Base-by-base conservation (phyloP, 1,140 invertebrate genomes). In the Monomorium pharaonis region DNA sequence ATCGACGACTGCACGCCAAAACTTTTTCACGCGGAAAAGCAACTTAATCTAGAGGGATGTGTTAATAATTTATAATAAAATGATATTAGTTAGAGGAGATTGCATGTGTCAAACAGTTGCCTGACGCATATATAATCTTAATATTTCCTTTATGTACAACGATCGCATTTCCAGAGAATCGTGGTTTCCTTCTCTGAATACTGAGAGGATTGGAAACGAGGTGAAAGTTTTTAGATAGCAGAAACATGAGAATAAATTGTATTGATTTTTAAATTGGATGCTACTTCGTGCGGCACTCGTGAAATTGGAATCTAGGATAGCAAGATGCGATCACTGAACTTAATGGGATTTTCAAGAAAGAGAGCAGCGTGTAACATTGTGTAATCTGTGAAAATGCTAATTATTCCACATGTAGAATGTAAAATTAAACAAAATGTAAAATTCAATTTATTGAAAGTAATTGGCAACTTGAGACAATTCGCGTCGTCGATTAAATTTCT, bases 191-290 rank as follows among this genome's bases (percentile, higher is more conserved):
- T 44, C 33, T 21, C 16, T 10, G 27, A 27, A 37, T 37, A 14
- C 16, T 30, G 9, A 65, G 12, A 78, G 42, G n/a, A 63, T 63
- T 33, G 18, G 24, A 77, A 77, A 42, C n/a, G n/a, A 63, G 27
- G 6, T 49, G 58, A 78, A 49, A 65, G 60, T 65, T 65, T 49
- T 51, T 78, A 51, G 44, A 78, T 12, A 37, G 30, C 44, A 30
- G 10, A 6, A n/a, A 18, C 14, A 47, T 44, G 24, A 65, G 44
- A 65, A 63, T 77, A 77, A 47, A 77, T 18, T 44, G 56, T 47
- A 77, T 77, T 44, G 58, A 47, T 77, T 65, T 77, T 77, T 77
- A 47, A 77, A 77, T 77, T 49, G 56, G 10, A 27, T 18, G 9
- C 21, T 63, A 77, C 44, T 60, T 62, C 12, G 42, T n/a, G 18